Conservation (phyloP, 2,888 invertebrate genomes). For the Archaeoteleia sp. region DNA sequence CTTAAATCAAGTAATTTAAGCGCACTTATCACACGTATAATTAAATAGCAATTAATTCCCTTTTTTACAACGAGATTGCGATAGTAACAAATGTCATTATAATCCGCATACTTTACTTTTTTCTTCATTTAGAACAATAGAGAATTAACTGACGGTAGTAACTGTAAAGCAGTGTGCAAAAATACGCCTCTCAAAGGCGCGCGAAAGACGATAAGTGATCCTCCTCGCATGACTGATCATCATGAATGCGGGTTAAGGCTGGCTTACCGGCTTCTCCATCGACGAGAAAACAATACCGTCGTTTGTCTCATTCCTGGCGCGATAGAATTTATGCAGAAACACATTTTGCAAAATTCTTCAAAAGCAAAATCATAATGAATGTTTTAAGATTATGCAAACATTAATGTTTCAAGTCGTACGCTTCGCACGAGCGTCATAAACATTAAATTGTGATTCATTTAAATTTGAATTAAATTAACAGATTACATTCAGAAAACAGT, state of each 20-base stretch:
- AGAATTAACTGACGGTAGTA: neutral
- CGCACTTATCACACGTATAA: too few relatives aligned
- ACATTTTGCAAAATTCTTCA: constrained; percentile 1
- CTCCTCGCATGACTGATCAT: constrained; percentile 32
- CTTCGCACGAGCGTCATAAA: too few relatives aligned
- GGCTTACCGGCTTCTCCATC: constrained; percentile 20
- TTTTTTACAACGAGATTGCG: too few relatives aligned
- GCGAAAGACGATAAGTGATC: constrained; percentile 27
- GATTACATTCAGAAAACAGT: too few relatives aligned
- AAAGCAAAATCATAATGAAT: too few relatives aligned
- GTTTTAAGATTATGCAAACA: too few relatives aligned
- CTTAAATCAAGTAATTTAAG: too few relatives aligned
- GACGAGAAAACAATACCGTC: constrained; percentile 37
- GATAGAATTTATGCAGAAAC: constrained; percentile 19
- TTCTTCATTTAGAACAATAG: neutral
- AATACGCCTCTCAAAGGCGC: constrained; percentile 1
- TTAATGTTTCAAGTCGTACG: too few relatives aligned
- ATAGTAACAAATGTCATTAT: too few relatives aligned
- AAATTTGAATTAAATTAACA: too few relatives aligned
- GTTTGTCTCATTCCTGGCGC: constrained; percentile 17
- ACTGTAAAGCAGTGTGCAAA: neutral
- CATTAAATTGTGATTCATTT: too few relatives aligned
- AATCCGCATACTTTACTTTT: neutral
- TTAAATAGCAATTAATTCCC: too few relatives aligned
- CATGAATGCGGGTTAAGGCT: constrained; percentile 15